These are phyloP conservation scores for Drosophila paracracens DNA, from an alignment of 2,888 invertebrate genomes.

Conservation along the genomic window DNA sequence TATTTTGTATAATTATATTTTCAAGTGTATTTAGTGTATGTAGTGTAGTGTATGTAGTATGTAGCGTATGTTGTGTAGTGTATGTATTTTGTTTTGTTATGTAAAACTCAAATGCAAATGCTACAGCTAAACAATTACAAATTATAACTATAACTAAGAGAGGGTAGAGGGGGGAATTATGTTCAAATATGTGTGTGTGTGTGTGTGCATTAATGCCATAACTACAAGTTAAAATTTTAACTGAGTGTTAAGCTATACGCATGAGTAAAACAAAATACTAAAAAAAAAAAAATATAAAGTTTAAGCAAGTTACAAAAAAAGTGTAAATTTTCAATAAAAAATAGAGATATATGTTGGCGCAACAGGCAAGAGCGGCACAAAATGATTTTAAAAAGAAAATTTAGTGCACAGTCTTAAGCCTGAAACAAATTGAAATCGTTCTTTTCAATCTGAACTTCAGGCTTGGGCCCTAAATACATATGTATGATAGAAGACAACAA, in stretches of 20 bases:
- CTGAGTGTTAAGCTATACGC: constrained; percentile 37
- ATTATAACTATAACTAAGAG: constrained; percentile 47
- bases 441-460: constrained; percentile 2
- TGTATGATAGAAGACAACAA: constrained; percentile 13
- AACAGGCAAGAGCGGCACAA: constrained; percentile 9
- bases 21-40: constrained; percentile 4
- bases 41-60: constrained; percentile 2
- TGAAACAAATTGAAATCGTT: not conserved
- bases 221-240: constrained; percentile 38
- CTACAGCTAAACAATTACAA: constrained; percentile 66
- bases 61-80: constrained; percentile 23
- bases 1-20: constrained; percentile 7
- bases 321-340: not conserved
- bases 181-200: not conserved
- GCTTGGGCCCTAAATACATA: constrained; percentile 14
- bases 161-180: constrained; percentile 14
- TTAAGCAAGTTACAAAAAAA: constrained; percentile 45
- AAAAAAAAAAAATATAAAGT: not conserved
- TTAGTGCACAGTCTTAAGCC: constrained; percentile 15
- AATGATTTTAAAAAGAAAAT: constrained; percentile 1
- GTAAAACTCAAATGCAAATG: constrained; percentile 70
- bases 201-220: constrained; percentile 30
- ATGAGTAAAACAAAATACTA: constrained; percentile 20
- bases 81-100: constrained; percentile 34
- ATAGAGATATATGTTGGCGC: not conserved